Conservation (phyloP, 2,888 invertebrate species). For the Bruchidius siliquastri region DNA sequence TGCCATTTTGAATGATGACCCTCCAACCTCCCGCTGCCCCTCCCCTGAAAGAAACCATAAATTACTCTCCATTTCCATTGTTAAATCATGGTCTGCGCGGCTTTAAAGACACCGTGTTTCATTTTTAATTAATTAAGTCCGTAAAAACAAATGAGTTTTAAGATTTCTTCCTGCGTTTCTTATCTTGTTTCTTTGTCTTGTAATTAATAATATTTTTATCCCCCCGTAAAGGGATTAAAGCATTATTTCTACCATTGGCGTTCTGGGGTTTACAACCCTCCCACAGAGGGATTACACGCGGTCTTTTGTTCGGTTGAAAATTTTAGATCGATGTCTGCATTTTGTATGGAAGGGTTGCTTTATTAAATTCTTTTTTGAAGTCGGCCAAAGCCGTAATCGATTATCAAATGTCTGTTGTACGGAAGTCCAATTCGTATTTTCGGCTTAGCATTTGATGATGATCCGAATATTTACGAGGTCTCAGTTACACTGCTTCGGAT, state of each 20-base stretch:
- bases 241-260: constrained; percentile 1
- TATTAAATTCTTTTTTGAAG: background rate
- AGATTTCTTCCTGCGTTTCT: constrained; percentile 36
- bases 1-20: background rate
- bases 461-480: no score
- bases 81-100: constrained; percentile 23
- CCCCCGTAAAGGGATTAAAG: constrained; percentile 17
- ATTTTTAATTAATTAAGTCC: constrained; percentile 45
- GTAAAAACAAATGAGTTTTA: constrained; percentile 43
- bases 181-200: constrained; percentile 30
- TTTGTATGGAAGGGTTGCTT: background rate
- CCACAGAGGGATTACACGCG: background rate
- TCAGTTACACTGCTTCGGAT: no score
- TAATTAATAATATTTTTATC: constrained; percentile 40
- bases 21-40: background rate
- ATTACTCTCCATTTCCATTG: constrained; percentile 29
- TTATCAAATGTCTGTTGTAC: background rate
- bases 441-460: background rate
- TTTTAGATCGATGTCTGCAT: background rate
- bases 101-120: constrained; percentile 31
- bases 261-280: background rate
- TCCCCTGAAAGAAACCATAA: constrained; percentile 16
- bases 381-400: background rate
- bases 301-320: background rate
- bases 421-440: background rate